phyloP scores from a whole-genome alignment of 1,140 invertebrate genomes.

The Phymastichus coffea region DNA sequence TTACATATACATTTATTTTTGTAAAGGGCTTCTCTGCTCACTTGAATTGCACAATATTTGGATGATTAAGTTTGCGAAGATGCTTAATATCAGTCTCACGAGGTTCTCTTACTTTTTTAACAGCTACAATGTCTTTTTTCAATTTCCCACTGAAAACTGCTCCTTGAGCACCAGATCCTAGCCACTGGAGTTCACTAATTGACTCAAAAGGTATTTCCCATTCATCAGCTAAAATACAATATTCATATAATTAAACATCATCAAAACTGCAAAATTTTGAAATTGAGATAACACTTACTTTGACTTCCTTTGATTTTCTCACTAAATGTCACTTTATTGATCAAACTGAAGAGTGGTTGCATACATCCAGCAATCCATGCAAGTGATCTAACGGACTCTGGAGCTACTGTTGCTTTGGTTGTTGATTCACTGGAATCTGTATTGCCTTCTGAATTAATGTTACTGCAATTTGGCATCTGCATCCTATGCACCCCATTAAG shows the following conservation, averaged over 20 bases:
- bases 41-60: slow-evolving; percentile 95
- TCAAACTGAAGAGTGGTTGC: slow-evolving; percentile 74
- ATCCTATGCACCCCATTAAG: slow-evolving; percentile 43
- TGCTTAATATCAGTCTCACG: slow-evolving; percentile 95
- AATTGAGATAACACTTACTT: slow-evolving; percentile 40
- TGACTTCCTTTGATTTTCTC: slow-evolving; percentile 66
- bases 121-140: slow-evolving; percentile 83
- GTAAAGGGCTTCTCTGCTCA: slow-evolving; percentile 51
- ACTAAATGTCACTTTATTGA: slow-evolving; percentile 74
- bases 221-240: slow-evolving; percentile 63
- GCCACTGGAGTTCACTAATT: slow-evolving; percentile 88
- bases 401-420: slow-evolving; percentile 44
- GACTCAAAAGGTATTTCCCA: slow-evolving; percentile 96
- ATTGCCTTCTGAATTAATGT: slow-evolving; percentile 45
- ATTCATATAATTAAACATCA: not conserved
- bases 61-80: slow-evolving; percentile 91
- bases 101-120: slow-evolving; percentile 93
- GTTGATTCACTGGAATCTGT: slow-evolving; percentile 42
- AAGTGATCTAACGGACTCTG: slow-evolving; percentile 61
- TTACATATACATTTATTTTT: slow-evolving; percentile 3
- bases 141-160: slow-evolving; percentile 91
- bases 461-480: slow-evolving; percentile 49
- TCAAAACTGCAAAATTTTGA: not conserved
- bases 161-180: slow-evolving; percentile 95
- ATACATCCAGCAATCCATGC: slow-evolving; percentile 86